These are phyloP conservation scores for Dicranocentrus wangi DNA, from an alignment of 2,888 invertebrate species.

Conservation along the genomic window DNA sequence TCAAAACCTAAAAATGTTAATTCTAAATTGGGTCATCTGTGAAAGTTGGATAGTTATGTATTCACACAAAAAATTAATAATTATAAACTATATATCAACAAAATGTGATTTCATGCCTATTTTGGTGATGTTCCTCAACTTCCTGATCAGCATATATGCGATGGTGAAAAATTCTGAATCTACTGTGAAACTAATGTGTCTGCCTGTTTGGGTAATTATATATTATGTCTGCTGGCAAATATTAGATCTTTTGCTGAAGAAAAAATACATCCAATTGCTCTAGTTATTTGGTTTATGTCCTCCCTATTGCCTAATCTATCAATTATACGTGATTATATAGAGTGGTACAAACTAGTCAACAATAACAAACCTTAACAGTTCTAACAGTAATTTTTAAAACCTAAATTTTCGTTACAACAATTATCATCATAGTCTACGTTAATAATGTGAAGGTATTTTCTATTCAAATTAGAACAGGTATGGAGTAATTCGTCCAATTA, in stretches of 20 bases:
- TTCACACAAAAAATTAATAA: background rate
- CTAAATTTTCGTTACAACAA: constrained; percentile 1
- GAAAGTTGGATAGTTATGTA: background rate
- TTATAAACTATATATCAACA: background rate
- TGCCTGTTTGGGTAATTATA: background rate
- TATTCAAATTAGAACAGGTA: constrained; percentile 1
- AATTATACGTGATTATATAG: constrained; percentile 15
- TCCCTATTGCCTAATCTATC: constrained; percentile 11
- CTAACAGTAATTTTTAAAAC: constrained; percentile 7
- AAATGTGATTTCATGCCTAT: no score
- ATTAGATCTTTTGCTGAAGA: constrained; percentile 19
- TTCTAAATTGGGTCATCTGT: no score
- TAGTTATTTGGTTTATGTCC: constrained; percentile 24
- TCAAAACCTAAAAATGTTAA: no score
- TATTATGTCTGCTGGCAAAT: constrained; percentile 64
- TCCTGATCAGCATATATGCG: background rate
- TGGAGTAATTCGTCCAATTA: no score
- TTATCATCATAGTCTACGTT: background rate
- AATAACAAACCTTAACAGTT: constrained; percentile 3
- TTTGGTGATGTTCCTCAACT: constrained; percentile 20
- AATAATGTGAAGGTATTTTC: background rate
- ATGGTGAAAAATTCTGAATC: background rate
- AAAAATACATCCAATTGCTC: constrained; percentile 7
- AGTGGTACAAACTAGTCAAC: constrained; percentile 28
- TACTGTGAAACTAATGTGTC: background rate